Conservation (phyloP, 2,888 invertebrate species). For the Mermis nigrescens region DNA sequence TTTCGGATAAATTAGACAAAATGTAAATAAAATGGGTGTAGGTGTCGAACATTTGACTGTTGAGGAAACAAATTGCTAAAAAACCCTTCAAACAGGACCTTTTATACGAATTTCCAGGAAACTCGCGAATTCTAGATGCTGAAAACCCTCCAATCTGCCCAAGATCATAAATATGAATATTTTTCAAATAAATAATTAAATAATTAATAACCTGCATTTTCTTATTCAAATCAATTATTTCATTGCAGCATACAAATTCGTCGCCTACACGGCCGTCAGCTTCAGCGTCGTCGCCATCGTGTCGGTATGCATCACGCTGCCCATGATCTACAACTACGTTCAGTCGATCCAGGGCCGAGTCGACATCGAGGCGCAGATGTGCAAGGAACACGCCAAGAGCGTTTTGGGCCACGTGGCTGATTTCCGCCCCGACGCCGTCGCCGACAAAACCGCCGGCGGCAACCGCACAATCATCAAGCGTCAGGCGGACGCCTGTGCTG, state of each 20-base stretch:
- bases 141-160: no score
- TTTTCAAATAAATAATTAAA: no score
- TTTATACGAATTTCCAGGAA: no score
- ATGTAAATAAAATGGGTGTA: no score
- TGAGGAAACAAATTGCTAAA: no score
- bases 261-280: slow-evolving; percentile 9
- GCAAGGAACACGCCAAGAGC: not conserved
- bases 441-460: not conserved
- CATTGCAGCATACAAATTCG: slow-evolving; percentile 9
- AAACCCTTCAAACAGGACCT: no score
- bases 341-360: not conserved
- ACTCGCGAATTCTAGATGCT: no score
- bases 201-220: no score
- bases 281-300: slow-evolving; percentile 7
- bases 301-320: slow-evolving; percentile 8
- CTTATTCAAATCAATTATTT: no score
- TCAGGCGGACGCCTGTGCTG: slow-evolving; percentile 10
- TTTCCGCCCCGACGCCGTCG: not conserved
- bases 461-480: not conserved
- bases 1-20: no score
- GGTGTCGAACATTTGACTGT: no score
- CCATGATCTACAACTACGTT: slow-evolving; percentile 8
- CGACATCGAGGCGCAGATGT: not conserved
- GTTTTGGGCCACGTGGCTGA: not conserved
- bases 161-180: no score